Percentiles rank a stretch among this genome's conserved stretches.
Evolutionary conservation across 2,888 invertebrate genomes (phyloP).

Genomic region (Hoplodrina ambigua): DNA sequence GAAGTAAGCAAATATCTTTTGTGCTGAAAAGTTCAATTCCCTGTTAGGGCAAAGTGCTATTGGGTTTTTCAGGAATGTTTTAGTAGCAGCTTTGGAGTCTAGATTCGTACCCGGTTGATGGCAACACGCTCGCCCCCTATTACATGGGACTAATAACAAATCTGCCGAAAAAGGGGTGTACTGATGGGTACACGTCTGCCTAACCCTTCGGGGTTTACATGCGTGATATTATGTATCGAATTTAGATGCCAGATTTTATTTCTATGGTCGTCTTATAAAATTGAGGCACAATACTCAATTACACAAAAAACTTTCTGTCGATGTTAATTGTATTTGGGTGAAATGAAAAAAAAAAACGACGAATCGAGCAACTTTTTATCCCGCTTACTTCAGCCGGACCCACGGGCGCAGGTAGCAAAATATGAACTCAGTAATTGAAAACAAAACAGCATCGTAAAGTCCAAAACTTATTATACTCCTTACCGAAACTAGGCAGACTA

Average conservation of each 20-base stretch:
- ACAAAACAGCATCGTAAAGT: conserved; percentile 55
- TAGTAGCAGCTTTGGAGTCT: too few relatives aligned
- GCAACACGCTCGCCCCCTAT: too few relatives aligned
- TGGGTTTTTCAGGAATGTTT: too few relatives aligned
- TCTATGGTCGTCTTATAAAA: not conserved
- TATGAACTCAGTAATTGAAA: conserved; percentile 48
- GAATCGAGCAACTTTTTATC: conserved; percentile 13
- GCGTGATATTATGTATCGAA: not conserved
- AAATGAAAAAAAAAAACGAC: not conserved
- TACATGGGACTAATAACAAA: too few relatives aligned
- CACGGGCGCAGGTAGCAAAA: conserved; percentile 17
- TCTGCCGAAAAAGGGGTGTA: too few relatives aligned
- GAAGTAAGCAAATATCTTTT: too few relatives aligned
- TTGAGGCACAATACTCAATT: not conserved
- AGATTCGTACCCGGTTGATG: too few relatives aligned
- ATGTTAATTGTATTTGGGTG: conserved; percentile 1
- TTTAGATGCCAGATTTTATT: conserved; percentile 2
- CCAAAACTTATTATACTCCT: conserved; percentile 48
- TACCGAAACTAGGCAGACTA: conserved; percentile 47
- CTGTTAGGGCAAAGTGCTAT: too few relatives aligned
- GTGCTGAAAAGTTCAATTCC: too few relatives aligned
- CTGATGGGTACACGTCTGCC: too few relatives aligned
- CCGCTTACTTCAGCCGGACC: conserved; percentile 34
- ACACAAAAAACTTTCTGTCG: not conserved
- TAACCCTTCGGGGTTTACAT: too few relatives aligned